Evolutionary conservation across 2,113 vertebrate genomes (phyloP), one percentile per base, ranked within the genome.

Genomic region (Pluvianellus socialis): DNA sequence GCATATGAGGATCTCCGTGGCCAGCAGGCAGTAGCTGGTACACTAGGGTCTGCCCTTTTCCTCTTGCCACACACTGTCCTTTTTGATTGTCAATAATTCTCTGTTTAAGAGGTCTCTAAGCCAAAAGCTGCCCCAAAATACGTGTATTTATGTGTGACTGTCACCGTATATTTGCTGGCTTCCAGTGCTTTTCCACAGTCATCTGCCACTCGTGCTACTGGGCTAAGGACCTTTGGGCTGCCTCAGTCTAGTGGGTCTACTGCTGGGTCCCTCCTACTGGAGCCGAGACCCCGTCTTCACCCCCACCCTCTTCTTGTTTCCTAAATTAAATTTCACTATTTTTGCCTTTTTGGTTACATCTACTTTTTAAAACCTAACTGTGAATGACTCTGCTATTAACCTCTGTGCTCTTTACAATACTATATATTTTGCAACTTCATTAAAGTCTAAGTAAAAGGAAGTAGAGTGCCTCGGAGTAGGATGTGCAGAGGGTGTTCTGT

Each of bases 361-460:
- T 84, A 44, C 72, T 72, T 86, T 88, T 84, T 71, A 71, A 79
- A 94, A 71, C 38, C 75, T 63, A 35, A 10, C 63, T 90, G 70
- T 1, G 2, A 88, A 73, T 0, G 8, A 22, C 52, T 62, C 42
- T 4, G 8, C 50, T 79, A 33, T 94, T 96, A 92, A 96, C 68
- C 68, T 84, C 56, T 61, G 56, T 74, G 79, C 88, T 92, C 68
- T 88, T 92, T 77, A 66, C 52, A 68, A 47, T 88, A 42, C 72
- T 53, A 2, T 44, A 1, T 75, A 58, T 84, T 95, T 80, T 94
- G 92, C 72, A 89, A 68, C 61, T 92, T 96, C 61, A 63, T 92
- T 94, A 80, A 63, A 7, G 3, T 62, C 91, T 82, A 72, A 75
- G 90, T 86, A 66, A 88, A 90, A 94, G 86, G 58, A 95, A 96